Conservation (phyloP, 2,888 invertebrate species). For the Digitonthophagus gazella region DNA sequence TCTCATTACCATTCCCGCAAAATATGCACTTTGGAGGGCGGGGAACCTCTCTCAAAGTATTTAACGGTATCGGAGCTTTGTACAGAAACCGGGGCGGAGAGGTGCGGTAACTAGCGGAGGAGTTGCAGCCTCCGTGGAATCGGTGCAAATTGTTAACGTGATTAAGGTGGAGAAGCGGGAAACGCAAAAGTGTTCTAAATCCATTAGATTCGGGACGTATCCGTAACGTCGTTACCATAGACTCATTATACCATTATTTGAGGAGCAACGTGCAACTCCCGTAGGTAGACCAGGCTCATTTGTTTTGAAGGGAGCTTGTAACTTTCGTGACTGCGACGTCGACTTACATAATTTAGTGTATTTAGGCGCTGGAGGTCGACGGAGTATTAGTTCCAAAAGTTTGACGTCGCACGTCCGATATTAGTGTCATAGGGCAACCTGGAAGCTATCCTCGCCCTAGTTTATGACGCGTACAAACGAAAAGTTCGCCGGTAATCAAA, state of each 20-base stretch:
- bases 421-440: conserved; percentile 2
- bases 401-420: conserved; percentile 7
- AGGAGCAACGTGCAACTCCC: conserved; percentile 21
- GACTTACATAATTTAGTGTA: conserved; percentile 21
- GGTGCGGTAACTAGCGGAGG: neutral
- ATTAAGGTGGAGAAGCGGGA: conserved; percentile 22
- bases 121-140: neutral
- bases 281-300: neutral
- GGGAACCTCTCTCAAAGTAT: conserved; percentile 5
- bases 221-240: conserved; percentile 31
- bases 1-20: neutral
- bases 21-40: conserved; percentile 9
- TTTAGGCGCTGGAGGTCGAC: conserved; percentile 7
- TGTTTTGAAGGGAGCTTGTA: conserved; percentile 17
- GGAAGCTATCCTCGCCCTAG: neutral
- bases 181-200: conserved; percentile 26
- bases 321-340: conserved; percentile 17
- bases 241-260: conserved; percentile 31
- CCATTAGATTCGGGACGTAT: conserved; percentile 24
- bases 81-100: neutral
- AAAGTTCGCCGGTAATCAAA: neutral
- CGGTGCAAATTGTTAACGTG: conserved; percentile 24
- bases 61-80: conserved; percentile 10
- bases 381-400: conserved; percentile 15
- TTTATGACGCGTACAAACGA: neutral